A percentile compares a stretch with the other conserved stretches of the same genome.
These are phyloP conservation scores for Heliopora coerulea DNA, from an alignment of 92 coral and sea anemone species.

Conservation along the genomic window DNA sequence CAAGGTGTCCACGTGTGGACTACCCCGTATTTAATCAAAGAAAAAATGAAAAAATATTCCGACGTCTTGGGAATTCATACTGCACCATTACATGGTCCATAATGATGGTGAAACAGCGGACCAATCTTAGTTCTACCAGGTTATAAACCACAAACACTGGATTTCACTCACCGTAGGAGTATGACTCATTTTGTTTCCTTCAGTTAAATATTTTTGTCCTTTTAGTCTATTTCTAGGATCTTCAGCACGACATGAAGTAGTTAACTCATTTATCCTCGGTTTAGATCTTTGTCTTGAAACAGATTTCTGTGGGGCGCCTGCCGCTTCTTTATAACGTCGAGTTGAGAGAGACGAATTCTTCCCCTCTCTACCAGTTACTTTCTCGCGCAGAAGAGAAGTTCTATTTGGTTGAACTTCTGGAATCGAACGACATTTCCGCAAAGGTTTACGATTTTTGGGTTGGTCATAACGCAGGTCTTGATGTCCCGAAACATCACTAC, in stretches of 20 bases:
- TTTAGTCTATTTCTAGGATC: not conserved
- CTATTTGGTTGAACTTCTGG: slow-evolving; percentile 21
- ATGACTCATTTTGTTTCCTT: slow-evolving; percentile 17
- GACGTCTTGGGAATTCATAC: no score
- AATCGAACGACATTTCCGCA: slow-evolving; percentile 23
- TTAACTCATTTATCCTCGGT: not conserved
- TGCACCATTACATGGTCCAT: no score
- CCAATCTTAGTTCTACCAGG: no score
- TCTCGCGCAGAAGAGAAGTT: slow-evolving; percentile 27
- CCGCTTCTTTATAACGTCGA: slow-evolving; percentile 8
- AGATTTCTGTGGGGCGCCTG: not conserved
- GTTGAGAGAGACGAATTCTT: slow-evolving; percentile 6
- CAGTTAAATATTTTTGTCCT: not conserved
- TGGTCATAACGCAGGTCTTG: not conserved
- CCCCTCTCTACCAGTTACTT: not conserved
- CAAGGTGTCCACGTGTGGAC: no score
- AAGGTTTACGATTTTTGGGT: not conserved
- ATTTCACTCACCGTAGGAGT: slow-evolving; percentile 23
- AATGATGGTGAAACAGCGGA: no score
- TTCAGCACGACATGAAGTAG: not conserved
- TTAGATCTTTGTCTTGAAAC: slow-evolving; percentile 8
- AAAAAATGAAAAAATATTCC: no score
- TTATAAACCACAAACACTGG: no score
- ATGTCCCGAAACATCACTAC: not conserved
- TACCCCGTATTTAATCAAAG: no score